Evolutionary conservation across 2,888 invertebrate species (phyloP).

Genomic region (Drosophila yooni): DNA sequence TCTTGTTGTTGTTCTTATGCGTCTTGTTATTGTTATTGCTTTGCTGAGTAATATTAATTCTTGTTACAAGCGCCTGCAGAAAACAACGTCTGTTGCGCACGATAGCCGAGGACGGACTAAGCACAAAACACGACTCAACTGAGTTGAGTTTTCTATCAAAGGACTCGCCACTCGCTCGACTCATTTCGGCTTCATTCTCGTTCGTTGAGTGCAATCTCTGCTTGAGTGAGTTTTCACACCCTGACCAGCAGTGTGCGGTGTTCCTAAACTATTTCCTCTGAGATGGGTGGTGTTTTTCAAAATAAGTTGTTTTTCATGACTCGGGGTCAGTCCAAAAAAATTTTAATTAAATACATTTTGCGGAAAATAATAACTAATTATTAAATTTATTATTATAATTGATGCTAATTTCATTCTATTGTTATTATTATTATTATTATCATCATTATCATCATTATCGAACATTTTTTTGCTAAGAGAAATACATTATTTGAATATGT

Average conservation of each 20-base stretch:
- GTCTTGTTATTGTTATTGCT: slow-evolving; percentile 39
- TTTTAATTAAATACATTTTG: neutral
- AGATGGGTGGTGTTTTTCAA: neutral
- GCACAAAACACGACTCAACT: slow-evolving; percentile 21
- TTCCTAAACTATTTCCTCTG: neutral
- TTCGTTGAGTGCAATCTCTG: slow-evolving; percentile 30
- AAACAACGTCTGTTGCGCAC: slow-evolving; percentile 74
- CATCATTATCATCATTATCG: neutral
- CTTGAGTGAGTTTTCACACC: slow-evolving; percentile 40
- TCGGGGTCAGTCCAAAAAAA: fast-evolving
- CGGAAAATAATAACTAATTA: neutral
- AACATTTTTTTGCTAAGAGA: neutral
- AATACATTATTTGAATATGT: neutral
- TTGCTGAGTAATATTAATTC: slow-evolving; percentile 19
- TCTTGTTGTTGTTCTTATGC: slow-evolving; percentile 23
- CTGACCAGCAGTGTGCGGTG: neutral
- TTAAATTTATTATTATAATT: neutral
- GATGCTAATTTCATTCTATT: neutral
- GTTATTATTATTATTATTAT: neutral
- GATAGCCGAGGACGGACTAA: slow-evolving; percentile 84
- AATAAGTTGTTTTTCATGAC: neutral
- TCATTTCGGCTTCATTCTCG: slow-evolving; percentile 28
- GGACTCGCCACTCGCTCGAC: slow-evolving; percentile 28
- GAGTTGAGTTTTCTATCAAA: slow-evolving; percentile 39
- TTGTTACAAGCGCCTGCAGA: slow-evolving; percentile 31